Base-by-base conservation (phyloP, 2,113 vertebrate genomes). In the Pterophyllum scalare region DNA sequence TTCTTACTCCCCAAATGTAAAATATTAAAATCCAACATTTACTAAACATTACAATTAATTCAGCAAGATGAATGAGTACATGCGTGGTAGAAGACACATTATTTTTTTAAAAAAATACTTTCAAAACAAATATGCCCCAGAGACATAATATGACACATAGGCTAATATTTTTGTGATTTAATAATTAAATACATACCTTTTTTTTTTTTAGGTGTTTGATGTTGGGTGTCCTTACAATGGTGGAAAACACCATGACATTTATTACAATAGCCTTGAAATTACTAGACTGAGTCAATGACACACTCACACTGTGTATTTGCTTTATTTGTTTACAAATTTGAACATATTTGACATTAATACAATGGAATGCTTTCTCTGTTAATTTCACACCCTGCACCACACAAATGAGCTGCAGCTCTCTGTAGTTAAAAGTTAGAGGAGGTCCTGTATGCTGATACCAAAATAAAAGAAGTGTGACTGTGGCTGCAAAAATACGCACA, bases 211-310 rank as follows among this genome's bases (percentile, higher is more conserved):
- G 40, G 77, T 90, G 89, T 93, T 93, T 92, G 84, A 94, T 93
- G 91, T 94, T 74, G 24, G 70, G 64, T 72, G 80, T 89, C 79
- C 70, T 79, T 59, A 89, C 90, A 92, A 85, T 90, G 65, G 75
- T 65, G 78, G 59, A 20, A 83, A 92, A 78, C 77, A 92, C 83
- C 91, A 84, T 92, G 87, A 89, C 89, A 83, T 89, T 93, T 90
- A 87, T 78, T 72, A 90, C 87, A 94, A 95, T 87, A 92, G 74
- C 86, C 93, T 89, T 95, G 93, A 94, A 95, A 95, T 95, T 91
- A 91, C 86, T 82, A 86, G 79, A 89, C 86, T 87, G 79, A 89
- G 91, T 92, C 89, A 82, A 82, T 91, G 92, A 93, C 90, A 90
- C 93, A 91, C 89, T 80, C 86, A 54, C 49, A 61, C 77, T 65